These are phyloP conservation scores for Elmis aenea DNA, from an alignment of 2,888 invertebrate species.

Conservation along the genomic window DNA sequence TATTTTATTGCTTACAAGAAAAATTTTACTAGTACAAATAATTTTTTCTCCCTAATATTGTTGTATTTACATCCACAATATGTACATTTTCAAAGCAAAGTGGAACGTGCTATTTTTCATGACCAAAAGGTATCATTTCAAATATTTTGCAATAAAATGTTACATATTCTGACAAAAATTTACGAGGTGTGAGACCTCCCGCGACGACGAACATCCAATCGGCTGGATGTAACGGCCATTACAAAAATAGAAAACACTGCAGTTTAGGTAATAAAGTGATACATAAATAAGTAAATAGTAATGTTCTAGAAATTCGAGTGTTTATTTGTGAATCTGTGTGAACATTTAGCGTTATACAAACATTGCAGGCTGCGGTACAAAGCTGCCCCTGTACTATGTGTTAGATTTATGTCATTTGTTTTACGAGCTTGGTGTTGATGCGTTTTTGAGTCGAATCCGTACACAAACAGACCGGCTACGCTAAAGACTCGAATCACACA, in stretches of 20 bases:
- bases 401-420: constrained; percentile 20
- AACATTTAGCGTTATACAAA: constrained; percentile 41
- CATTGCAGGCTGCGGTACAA: constrained; percentile 22
- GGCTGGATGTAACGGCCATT: constrained; percentile 27
- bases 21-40: too few species aligned
- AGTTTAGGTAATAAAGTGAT: constrained; percentile 40
- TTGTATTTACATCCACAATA: too few species aligned
- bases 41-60: too few species aligned
- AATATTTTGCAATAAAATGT: constrained; percentile 15
- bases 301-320: constrained; percentile 47
- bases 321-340: constrained; percentile 45
- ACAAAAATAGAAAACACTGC: constrained; percentile 42
- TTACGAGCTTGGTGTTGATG: constrained; percentile 13
- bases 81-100: too few species aligned
- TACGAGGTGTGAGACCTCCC: constrained; percentile 38
- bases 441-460: not conserved
- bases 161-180: constrained; percentile 30
- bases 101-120: too few species aligned
- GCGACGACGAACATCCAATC: constrained; percentile 28
- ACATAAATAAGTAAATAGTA: constrained; percentile 46
- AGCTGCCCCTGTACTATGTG: constrained; percentile 19
- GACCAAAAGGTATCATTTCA: not conserved
- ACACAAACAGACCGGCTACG: constrained; percentile 1
- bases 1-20: too few species aligned
- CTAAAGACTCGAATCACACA: constrained; percentile 25